phyloP scores from a whole-genome alignment of 2,888 invertebrate species.

The Caenorhabditis wallacei region DNA sequence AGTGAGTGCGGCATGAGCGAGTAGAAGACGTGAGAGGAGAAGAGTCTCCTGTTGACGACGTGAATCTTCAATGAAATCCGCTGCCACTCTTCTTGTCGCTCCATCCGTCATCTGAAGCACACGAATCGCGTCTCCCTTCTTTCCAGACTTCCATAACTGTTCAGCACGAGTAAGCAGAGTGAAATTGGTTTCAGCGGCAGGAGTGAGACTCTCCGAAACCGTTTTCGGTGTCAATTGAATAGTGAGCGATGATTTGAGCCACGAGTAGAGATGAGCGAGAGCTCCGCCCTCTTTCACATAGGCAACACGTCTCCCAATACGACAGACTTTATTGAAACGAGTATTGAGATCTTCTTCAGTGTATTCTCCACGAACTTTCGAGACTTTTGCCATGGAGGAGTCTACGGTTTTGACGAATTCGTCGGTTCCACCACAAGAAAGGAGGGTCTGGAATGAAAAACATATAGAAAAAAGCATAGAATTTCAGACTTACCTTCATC shows the following conservation, averaged over 20 bases:
- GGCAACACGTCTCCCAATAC: constrained; percentile 67
- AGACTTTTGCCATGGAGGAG: constrained; percentile 89
- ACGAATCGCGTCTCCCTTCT: constrained; percentile 66
- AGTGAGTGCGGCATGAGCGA: constrained; percentile 70
- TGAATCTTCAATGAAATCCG: constrained; percentile 68
- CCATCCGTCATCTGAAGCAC: constrained; percentile 66
- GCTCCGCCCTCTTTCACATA: constrained; percentile 62
- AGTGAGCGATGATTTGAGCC: constrained; percentile 59
- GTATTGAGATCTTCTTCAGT: constrained; percentile 92
- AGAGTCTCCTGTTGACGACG: constrained; percentile 72
- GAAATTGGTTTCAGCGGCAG: constrained; percentile 53
- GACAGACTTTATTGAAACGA: constrained; percentile 86
- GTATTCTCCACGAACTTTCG: constrained; percentile 90
- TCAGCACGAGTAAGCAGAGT: constrained; percentile 66
- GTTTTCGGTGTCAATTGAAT: constrained; percentile 44
- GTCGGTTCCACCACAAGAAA: constrained; percentile 85
- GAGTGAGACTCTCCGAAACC: constrained; percentile 31
- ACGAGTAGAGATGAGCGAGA: constrained; percentile 64
- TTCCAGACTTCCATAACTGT: constrained; percentile 60
- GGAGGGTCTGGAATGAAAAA: constrained; percentile 16
- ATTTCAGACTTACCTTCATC: constrained; percentile 52
- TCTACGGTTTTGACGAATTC: constrained; percentile 89
- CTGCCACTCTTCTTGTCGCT: constrained; percentile 66
- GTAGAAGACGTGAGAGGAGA: constrained; percentile 66
- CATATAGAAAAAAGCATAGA: not conserved